Conservation (phyloP, 2,797 vertebrate species). For the Dendrocincla tyrannina region DNA sequence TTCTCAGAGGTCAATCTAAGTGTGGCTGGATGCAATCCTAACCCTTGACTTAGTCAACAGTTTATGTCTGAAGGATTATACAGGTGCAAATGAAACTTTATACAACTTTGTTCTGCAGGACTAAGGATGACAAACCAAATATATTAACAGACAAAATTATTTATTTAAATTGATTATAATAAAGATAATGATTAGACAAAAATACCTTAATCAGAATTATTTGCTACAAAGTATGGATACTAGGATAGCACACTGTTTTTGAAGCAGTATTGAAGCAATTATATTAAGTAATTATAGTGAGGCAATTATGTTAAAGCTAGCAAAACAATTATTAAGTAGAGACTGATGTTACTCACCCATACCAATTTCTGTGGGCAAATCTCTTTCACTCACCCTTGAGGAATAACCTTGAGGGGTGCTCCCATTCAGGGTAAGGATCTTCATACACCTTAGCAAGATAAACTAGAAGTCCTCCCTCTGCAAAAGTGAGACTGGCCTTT, state of each 20-base stretch:
- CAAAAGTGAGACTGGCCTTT: neutral
- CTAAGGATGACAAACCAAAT: neutral
- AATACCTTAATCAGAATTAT: neutral
- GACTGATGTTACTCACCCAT: neutral
- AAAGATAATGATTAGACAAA: neutral
- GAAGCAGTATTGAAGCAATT: neutral
- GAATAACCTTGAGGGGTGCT: neutral
- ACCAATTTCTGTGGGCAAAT: neutral
- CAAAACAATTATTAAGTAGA: neutral
- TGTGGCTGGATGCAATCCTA: neutral
- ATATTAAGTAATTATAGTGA: no score
- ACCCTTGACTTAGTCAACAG: neutral
- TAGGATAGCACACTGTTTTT: neutral
- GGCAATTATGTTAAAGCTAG: neutral
- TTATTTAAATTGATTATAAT: neutral
- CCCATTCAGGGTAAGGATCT: neutral
- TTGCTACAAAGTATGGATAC: neutral
- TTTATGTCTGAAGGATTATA: neutral
- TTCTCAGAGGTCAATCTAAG: neutral
- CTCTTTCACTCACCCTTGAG: neutral
- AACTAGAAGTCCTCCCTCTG: accelerated
- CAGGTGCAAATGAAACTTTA: neutral
- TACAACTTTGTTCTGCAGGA: neutral
- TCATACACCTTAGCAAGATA: neutral
- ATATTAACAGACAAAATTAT: neutral